Evolutionary conservation across 2,888 invertebrate genomes (phyloP), one percentile per base, ranked within the genome.

Genomic region (Syrphus vitripennis): DNA sequence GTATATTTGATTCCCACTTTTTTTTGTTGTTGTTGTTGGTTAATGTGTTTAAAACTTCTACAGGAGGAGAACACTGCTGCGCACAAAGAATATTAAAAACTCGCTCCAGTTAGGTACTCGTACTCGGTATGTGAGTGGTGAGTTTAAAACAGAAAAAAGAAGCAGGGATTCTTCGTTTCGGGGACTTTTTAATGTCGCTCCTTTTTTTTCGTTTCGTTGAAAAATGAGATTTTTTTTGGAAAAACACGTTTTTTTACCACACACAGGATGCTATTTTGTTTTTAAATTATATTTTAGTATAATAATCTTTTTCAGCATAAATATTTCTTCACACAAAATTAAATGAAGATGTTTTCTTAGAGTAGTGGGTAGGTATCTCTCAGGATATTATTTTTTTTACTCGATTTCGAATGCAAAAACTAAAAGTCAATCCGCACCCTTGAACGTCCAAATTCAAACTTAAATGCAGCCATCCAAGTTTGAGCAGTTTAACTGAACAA

Each of bases 391-490:
- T n/a, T n/a, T n/a, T n/a, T n/a, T n/a, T n/a, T n/a, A n/a, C 4
- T 48, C 50, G 50, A n/a, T 29, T 53, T 37, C 34, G 21, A 55
- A 69, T 55, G 77, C 70, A 70, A 65, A 82, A 86, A 86, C 70
- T 74, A 45, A 77, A 82, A 86, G 77, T 77, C 77, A 86, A 86
- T 86, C 86, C 86, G 82, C 86, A 86, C 86, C 82, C 86, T 86
- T 82, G 86, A 86, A 86, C 86, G 86, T 77, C 77, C 74, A 86
- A 82, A 86, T 82, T 82, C 86, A 86, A 86, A 86, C 86, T 82
- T 82, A 82, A 74, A 82, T 78, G 76, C 82, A 86, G n/a, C 78
- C 48, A 78, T 40, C 72, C 21, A 74, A 82, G 82, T 86, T 82
- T 86, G 86, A 86, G 70, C 82, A 78, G 86, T 81, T 77, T 72